Evolutionary conservation across 2,113 vertebrate species (phyloP).

Genomic region (Myanophis thanlyinensis): DNA sequence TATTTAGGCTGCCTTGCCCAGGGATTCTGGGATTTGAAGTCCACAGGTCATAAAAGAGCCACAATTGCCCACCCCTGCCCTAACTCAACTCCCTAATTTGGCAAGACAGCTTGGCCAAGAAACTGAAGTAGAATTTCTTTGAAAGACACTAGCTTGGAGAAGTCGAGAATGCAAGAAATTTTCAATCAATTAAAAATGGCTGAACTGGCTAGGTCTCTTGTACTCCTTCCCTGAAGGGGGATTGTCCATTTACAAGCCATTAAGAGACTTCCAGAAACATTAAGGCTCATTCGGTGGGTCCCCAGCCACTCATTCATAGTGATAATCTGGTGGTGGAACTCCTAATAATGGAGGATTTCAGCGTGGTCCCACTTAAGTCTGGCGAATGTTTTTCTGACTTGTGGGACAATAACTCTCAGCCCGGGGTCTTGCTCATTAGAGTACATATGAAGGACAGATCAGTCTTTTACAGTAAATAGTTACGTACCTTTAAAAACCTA

Average conservation of each 20-base stretch:
- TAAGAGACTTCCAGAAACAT: neutral
- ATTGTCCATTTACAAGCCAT: neutral
- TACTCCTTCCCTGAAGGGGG: neutral
- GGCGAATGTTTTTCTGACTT: neutral
- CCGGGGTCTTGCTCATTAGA: neutral
- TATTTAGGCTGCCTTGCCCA: too few species aligned
- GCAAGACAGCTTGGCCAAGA: neutral
- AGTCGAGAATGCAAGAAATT: neutral
- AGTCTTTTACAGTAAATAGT: slow-evolving; percentile 5
- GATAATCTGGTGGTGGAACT: neutral
- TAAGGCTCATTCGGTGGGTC: neutral
- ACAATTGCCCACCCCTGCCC: too few species aligned
- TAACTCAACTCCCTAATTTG: neutral
- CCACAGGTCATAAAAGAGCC: too few species aligned
- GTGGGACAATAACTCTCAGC: neutral
- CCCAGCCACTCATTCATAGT: neutral
- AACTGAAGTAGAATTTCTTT: neutral
- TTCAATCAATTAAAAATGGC: neutral
- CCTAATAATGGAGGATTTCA: neutral
- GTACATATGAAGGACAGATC: neutral
- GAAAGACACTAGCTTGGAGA: neutral
- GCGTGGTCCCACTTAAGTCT: neutral
- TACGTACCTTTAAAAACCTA: neutral
- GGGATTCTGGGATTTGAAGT: too few species aligned
- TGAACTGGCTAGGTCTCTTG: neutral